These are phyloP conservation scores for Taenioides sp. DNA, from an alignment of 2,797 vertebrate genomes.

Conservation along the genomic window DNA sequence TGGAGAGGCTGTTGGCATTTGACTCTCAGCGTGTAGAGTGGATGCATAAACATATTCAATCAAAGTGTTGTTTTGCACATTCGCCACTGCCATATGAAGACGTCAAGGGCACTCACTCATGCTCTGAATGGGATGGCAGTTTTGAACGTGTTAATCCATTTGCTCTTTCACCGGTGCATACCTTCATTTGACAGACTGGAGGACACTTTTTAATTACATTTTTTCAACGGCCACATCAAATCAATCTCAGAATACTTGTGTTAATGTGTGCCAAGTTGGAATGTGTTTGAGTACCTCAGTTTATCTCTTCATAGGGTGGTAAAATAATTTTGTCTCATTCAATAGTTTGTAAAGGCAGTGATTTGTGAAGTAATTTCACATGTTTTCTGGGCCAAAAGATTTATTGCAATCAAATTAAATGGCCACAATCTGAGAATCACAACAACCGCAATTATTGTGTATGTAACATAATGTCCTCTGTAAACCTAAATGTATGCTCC, in stretches of 20 bases:
- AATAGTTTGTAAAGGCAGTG: no score
- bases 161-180: constrained; percentile 3
- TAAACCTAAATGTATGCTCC: no score
- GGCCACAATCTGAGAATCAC: no score
- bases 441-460: no score
- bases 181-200: neutral
- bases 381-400: no score
- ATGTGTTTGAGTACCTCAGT: neutral
- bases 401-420: no score
- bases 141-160: neutral
- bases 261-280: neutral
- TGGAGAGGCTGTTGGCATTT: neutral
- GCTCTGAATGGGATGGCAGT: neutral
- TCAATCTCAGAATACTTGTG: neutral
- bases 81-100: neutral
- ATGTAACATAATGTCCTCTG: no score
- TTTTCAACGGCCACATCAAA: neutral
- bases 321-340: no score
- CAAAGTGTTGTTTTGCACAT: constrained; percentile 1
- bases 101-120: neutral
- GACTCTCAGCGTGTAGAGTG: neutral
- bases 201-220: constrained; percentile 11
- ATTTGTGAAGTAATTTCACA: no score
- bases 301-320: neutral
- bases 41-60: neutral